phyloP scores from a whole-genome alignment of 2,113 vertebrate species.

The Thamnaconus septentrionalis region DNA sequence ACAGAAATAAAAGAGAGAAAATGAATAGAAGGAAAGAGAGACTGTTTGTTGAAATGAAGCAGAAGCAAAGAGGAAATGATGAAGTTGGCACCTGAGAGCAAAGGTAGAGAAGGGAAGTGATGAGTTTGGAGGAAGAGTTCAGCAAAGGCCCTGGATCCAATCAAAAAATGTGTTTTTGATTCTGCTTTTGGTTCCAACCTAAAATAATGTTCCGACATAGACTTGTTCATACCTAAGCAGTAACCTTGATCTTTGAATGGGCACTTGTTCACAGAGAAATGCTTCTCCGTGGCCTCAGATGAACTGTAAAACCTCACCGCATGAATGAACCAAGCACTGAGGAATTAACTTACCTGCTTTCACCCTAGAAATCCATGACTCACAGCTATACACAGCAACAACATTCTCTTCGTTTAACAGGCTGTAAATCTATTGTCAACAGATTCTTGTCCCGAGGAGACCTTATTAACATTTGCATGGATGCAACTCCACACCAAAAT shows the following conservation, averaged over 20 bases:
- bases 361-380: constrained; percentile 7
- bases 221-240: constrained; percentile 48
- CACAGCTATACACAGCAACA: too few relatives aligned
- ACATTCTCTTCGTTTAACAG: too few relatives aligned
- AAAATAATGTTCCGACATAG: constrained; percentile 57
- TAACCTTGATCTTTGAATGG: constrained; percentile 44
- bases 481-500: too few relatives aligned
- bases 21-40: constrained; percentile 9
- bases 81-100: constrained; percentile 54
- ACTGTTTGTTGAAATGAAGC: constrained; percentile 1
- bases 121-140: constrained; percentile 65
- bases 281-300: constrained; percentile 41
- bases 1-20: constrained; percentile 20
- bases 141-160: constrained; percentile 62
- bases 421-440: too few relatives aligned
- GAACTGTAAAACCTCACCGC: constrained; percentile 34
- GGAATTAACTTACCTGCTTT: constrained; percentile 44
- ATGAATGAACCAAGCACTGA: constrained; percentile 7
- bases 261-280: constrained; percentile 41
- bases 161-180: constrained; percentile 56
- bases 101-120: constrained; percentile 57
- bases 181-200: constrained; percentile 56
- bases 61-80: constrained; percentile 37
- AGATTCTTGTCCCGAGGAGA: too few relatives aligned
- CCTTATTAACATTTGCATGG: too few relatives aligned